Conservation (phyloP, 2,113 vertebrate genomes). For the Peucedramus taeniatus region DNA sequence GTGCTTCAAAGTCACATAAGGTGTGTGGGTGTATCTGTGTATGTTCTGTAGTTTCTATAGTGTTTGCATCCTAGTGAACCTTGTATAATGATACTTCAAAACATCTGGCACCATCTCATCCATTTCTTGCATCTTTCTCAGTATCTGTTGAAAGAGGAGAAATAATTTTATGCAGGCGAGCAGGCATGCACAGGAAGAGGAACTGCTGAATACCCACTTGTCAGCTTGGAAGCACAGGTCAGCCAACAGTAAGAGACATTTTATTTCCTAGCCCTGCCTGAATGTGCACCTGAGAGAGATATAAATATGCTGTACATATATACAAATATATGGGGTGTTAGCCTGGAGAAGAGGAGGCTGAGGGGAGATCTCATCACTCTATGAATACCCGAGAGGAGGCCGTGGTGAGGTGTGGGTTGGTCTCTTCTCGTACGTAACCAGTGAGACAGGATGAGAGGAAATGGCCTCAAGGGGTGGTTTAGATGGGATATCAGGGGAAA, state of each 20-base stretch:
- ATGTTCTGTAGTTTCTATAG: constrained; percentile 65
- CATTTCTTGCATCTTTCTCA: constrained; percentile 67
- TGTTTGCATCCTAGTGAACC: constrained; percentile 72
- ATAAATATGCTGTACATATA: too few species aligned
- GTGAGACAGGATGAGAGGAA: neutral
- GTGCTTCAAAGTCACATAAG: constrained; percentile 44
- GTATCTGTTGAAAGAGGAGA: constrained; percentile 71
- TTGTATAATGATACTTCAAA: constrained; percentile 63
- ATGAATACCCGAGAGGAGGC: fast-evolving
- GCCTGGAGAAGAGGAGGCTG: neutral
- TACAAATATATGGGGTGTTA: too few species aligned
- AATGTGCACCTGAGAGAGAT: neutral
- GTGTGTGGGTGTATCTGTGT: neutral
- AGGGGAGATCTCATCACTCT: neutral
- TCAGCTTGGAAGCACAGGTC: neutral
- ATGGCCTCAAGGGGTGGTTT: neutral
- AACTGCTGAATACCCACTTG: neutral
- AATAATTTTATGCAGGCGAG: neutral
- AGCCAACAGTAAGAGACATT: neutral
- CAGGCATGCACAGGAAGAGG: neutral
- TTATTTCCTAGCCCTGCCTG: neutral
- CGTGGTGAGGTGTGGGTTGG: neutral
- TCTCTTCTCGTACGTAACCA: neutral
- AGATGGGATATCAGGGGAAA: neutral
- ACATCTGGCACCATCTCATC: constrained; percentile 63